phyloP scores from a whole-genome alignment of 2,113 vertebrate genomes.

The Zapus hudsonius region DNA sequence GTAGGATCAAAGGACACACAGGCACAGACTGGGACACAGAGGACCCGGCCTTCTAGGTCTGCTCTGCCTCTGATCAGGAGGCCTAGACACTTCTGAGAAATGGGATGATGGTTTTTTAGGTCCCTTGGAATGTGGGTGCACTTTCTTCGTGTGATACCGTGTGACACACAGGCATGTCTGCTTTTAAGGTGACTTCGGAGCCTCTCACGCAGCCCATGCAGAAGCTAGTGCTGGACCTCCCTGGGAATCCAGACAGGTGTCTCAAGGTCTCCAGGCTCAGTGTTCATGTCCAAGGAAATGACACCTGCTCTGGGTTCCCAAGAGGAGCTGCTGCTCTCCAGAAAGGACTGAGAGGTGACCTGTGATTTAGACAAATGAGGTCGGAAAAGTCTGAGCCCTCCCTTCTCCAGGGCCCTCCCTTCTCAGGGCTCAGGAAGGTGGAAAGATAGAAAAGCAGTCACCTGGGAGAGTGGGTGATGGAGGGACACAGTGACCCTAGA shows the following conservation, averaged over 20 bases:
- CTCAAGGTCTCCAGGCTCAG: not conserved
- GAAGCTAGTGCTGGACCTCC: not conserved
- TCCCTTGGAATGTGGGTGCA: accelerated
- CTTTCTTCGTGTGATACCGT: accelerated
- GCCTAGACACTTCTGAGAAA: not conserved
- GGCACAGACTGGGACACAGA: not conserved
- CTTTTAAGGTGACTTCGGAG: not conserved
- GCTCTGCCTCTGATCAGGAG: not conserved
- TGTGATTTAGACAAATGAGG: not conserved
- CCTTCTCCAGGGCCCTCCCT: too few species aligned
- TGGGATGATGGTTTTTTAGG: not conserved
- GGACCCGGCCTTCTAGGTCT: not conserved
- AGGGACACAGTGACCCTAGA: not conserved
- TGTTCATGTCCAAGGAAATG: not conserved
- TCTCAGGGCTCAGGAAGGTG: not conserved
- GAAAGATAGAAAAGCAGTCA: accelerated
- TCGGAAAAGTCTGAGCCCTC: not conserved
- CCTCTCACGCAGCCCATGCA: not conserved
- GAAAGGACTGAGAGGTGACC: not conserved
- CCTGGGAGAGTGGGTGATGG: not conserved
- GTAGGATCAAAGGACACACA: not conserved
- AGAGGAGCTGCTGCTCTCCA: not conserved
- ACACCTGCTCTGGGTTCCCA: not conserved
- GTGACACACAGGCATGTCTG: not conserved
- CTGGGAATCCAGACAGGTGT: not conserved